A percentile compares a stretch with the other conserved stretches of the same genome.
Evolutionary conservation across 1,140 invertebrate genomes (phyloP).

Genomic region (Rhopalosiphum padi): DNA sequence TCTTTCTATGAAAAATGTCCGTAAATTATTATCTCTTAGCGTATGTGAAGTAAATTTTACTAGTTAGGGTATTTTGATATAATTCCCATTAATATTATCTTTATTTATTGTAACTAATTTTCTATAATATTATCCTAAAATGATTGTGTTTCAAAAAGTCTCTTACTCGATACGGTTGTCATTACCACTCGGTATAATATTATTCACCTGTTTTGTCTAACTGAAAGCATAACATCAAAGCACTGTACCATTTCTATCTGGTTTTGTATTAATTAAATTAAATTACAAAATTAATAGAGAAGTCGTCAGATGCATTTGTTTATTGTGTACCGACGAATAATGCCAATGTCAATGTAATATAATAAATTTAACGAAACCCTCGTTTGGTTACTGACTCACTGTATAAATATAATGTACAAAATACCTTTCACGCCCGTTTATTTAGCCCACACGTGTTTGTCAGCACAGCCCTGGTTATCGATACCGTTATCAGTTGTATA

Average conservation of each 20-base stretch:
- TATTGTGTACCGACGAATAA: neutral
- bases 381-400: neutral
- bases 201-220: neutral
- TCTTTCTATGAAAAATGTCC: too few relatives aligned
- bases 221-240: neutral
- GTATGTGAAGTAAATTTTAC: neutral
- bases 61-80: neutral
- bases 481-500: neutral
- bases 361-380: neutral
- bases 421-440: neutral
- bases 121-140: neutral
- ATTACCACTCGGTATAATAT: neutral
- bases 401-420: neutral
- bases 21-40: too few relatives aligned
- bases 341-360: neutral
- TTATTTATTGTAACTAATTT: neutral
- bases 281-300: conserved; percentile 1
- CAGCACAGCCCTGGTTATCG: neutral
- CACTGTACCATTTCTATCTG: neutral
- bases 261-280: conserved; percentile 1
- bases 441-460: neutral
- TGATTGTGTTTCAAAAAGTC: neutral
- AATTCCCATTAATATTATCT: neutral
- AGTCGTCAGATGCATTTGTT: neutral
- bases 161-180: neutral